Conservation (phyloP, 2,888 invertebrate species). For the Hirtodrosophila duncani region DNA sequence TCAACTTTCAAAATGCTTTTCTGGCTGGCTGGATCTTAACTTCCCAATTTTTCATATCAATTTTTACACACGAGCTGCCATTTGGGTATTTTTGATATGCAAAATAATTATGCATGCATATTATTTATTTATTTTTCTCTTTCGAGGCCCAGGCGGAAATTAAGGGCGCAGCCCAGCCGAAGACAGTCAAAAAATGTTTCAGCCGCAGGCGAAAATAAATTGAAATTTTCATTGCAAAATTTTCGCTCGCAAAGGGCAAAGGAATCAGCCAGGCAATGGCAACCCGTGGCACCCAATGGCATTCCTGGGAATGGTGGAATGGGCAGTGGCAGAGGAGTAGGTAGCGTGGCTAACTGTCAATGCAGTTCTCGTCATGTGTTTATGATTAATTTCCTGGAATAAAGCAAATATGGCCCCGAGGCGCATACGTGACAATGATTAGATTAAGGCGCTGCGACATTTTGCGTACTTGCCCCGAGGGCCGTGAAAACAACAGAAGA, state of each 20-base stretch:
- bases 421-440: constrained; percentile 69
- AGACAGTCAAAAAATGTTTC: constrained; percentile 31
- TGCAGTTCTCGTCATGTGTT: constrained; percentile 57
- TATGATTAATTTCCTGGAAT: constrained; percentile 65
- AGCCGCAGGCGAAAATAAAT: constrained; percentile 64
- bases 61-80: constrained; percentile 49
- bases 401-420: constrained; percentile 38
- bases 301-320: no score
- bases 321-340: no score
- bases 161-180: constrained; percentile 41
- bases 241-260: not conserved
- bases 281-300: not conserved
- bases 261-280: not conserved
- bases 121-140: constrained; percentile 32
- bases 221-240: constrained; percentile 60
- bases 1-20: constrained; percentile 6
- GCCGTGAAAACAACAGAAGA: no score
- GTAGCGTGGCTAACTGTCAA: constrained; percentile 13
- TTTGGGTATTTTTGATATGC: constrained; percentile 48
- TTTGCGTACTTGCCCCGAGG: constrained; percentile 3
- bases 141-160: constrained; percentile 44
- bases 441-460: constrained; percentile 44
- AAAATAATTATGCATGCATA: constrained; percentile 45
- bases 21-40: not conserved
- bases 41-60: constrained; percentile 40